phyloP scores from a whole-genome alignment of 1,140 invertebrate species.

The Drosophila varians region DNA sequence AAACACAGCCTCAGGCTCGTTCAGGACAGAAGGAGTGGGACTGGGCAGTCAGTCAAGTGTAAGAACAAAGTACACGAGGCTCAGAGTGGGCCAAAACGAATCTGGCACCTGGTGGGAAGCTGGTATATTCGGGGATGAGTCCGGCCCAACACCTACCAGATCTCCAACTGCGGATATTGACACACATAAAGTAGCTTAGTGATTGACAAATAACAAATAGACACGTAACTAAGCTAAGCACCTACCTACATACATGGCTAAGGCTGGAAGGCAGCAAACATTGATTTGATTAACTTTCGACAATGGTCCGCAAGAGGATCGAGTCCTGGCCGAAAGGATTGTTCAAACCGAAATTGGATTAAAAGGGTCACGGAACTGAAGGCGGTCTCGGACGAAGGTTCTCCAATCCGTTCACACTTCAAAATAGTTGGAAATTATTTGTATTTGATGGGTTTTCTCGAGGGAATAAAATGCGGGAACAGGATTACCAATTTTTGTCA shows the following conservation, averaged over 20 bases:
- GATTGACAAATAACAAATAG: constrained; percentile 79
- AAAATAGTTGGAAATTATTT: neutral
- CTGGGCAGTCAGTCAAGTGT: constrained; percentile 65
- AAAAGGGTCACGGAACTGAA: constrained; percentile 7
- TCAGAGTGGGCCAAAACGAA: constrained; percentile 32
- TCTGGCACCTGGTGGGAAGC: constrained; percentile 26
- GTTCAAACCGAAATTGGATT: constrained; percentile 27
- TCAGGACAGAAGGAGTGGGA: constrained; percentile 14
- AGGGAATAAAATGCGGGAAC: neutral
- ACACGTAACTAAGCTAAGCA: constrained; percentile 65
- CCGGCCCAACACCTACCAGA: neutral
- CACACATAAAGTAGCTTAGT: constrained; percentile 75
- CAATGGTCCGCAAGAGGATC: constrained; percentile 32
- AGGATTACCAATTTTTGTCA: no score
- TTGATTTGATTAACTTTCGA: constrained; percentile 79
- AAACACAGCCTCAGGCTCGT: constrained; percentile 18
- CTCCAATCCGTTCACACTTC: neutral
- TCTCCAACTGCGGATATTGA: constrained; percentile 34
- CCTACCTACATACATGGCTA: no score
- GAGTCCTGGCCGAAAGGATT: constrained; percentile 16
- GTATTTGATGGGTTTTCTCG: neutral
- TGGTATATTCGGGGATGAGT: neutral
- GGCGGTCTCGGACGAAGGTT: neutral
- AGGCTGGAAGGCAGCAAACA: constrained; percentile 58
- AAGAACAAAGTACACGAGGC: constrained; percentile 68